These are phyloP conservation scores for Leptobrachium leishanense DNA, from an alignment of 2,113 vertebrate species.

Conservation along the genomic window DNA sequence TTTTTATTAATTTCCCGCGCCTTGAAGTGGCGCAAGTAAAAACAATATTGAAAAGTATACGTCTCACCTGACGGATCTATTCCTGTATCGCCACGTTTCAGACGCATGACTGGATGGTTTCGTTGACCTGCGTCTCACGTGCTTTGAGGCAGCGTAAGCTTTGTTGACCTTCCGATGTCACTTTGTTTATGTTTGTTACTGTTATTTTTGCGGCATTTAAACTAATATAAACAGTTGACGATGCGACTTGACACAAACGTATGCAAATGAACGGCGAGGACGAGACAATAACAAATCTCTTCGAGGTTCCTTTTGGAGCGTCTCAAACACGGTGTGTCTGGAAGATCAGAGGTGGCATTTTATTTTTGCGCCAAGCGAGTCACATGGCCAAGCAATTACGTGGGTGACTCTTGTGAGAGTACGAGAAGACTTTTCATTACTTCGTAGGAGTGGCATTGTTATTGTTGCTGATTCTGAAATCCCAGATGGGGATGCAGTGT, in stretches of 20 bases:
- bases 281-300: neutral
- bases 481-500: constrained; percentile 16
- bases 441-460: constrained; percentile 30
- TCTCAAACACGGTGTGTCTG: neutral
- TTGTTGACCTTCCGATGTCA: too few relatives aligned
- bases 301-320: neutral
- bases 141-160: too few relatives aligned
- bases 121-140: too few relatives aligned
- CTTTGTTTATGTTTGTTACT: too few relatives aligned
- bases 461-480: constrained; percentile 8
- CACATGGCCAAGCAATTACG: constrained; percentile 19
- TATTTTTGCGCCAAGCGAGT: constrained; percentile 15
- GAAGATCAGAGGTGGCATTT: neutral
- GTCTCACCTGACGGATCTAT: too few relatives aligned
- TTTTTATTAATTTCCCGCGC: too few relatives aligned
- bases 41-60: too few relatives aligned
- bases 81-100: too few relatives aligned
- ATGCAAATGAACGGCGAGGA: neutral
- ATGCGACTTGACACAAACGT: neutral
- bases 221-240: too few relatives aligned
- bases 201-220: too few relatives aligned
- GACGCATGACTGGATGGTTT: too few relatives aligned
- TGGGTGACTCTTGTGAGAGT: constrained; percentile 20
- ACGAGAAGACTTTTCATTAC: constrained; percentile 24
- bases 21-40: too few relatives aligned